These are phyloP conservation scores for Rhizomys pruinosus DNA, from an alignment of 2,113 vertebrate species.

Conservation along the genomic window DNA sequence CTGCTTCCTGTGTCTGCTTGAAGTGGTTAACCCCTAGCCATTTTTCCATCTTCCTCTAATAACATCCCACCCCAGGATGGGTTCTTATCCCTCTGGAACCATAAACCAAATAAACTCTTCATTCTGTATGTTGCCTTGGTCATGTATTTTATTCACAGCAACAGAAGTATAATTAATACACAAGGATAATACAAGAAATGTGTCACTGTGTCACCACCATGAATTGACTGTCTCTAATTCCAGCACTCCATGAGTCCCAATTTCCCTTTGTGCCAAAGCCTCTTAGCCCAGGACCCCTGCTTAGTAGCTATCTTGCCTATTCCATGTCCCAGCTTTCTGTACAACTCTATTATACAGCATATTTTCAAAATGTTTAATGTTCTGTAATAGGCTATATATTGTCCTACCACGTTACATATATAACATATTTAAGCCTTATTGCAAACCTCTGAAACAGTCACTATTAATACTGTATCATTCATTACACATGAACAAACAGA, in stretches of 20 bases:
- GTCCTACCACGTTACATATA: background rate
- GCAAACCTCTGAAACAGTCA: background rate
- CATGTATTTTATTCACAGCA: no score
- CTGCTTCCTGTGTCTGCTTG: no score
- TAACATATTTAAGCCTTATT: background rate
- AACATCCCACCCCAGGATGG: no score
- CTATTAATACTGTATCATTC: background rate
- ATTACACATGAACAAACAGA: background rate
- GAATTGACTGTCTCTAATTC: background rate
- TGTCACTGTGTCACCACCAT: background rate
- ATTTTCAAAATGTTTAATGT: background rate
- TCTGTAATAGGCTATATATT: background rate
- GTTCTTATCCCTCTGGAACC: no score
- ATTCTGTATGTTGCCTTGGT: no score
- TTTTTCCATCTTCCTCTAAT: no score
- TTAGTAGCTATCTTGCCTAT: no score
- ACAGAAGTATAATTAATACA: background rate
- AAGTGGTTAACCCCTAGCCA: no score
- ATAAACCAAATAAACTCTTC: no score
- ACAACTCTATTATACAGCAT: no score
- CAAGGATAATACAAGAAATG: background rate
- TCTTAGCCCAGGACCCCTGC: background rate
- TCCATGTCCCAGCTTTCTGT: background rate
- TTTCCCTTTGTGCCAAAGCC: background rate
- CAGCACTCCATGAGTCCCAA: fast-evolving